Conservation (phyloP, 2,113 vertebrate genomes). For the Engystomops pustulosus region DNA sequence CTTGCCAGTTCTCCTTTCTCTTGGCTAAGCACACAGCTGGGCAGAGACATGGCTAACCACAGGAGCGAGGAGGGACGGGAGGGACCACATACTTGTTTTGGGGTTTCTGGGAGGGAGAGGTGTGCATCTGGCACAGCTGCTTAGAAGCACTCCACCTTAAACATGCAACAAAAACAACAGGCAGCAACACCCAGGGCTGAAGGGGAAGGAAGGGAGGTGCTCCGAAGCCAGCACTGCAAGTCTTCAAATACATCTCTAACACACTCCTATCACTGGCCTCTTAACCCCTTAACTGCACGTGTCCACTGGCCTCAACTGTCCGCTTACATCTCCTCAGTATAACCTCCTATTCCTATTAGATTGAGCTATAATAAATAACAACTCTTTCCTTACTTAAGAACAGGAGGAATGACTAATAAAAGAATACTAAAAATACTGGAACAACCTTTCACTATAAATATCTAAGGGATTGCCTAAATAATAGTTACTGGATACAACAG, state of each 20-base stretch:
- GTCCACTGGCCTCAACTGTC: background rate
- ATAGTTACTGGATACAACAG: no score
- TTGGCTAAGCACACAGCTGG: conserved; percentile 40
- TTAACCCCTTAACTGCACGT: conserved; percentile 48
- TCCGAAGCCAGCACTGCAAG: conserved; percentile 50
- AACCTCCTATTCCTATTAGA: background rate
- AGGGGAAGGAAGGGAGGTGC: conserved; percentile 76
- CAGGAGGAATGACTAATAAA: background rate
- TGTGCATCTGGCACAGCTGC: conserved; percentile 65
- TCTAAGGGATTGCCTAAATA: no score
- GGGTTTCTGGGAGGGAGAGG: conserved; percentile 63
- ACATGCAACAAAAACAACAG: conserved; percentile 63
- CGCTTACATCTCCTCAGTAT: background rate
- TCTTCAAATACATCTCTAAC: conserved; percentile 47
- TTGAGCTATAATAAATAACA: background rate
- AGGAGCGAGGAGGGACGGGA: conserved; percentile 27
- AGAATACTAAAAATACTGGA: no score
- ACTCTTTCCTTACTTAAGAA: background rate
- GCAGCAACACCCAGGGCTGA: conserved; percentile 56
- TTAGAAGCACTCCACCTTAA: conserved; percentile 57
- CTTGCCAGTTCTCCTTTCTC: conserved; percentile 30
- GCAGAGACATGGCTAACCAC: conserved; percentile 47
- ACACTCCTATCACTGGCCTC: conserved; percentile 50
- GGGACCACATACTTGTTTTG: conserved; percentile 53
- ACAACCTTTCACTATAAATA: no score